These are phyloP conservation scores for Coptodon bakossiorum DNA, from an alignment of 2,113 vertebrate genomes.

Conservation along the genomic window DNA sequence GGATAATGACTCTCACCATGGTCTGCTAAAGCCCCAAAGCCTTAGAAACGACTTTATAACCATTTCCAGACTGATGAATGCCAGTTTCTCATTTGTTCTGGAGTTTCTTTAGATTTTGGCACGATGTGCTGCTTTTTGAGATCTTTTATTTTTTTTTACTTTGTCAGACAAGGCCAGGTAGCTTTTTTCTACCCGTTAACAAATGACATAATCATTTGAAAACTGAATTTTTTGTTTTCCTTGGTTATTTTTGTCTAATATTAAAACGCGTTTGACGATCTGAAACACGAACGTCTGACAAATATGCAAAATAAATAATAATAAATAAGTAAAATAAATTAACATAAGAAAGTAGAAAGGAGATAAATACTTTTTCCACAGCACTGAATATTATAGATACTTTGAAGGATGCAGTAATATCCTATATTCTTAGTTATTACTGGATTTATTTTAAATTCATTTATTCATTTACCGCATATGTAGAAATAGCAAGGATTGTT, in stretches of 20 bases:
- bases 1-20: not conserved
- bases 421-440: not conserved
- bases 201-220: not conserved
- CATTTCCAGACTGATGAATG: not conserved
- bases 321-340: not conserved
- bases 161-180: not conserved
- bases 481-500: not conserved
- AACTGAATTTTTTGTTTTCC: not conserved
- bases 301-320: not conserved
- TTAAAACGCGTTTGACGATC: not conserved
- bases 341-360: not conserved
- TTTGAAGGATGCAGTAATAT: not conserved
- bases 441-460: not conserved
- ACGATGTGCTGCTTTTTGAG: not conserved
- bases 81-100: not conserved
- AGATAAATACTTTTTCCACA: not conserved
- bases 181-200: not conserved
- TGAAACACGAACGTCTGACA: not conserved
- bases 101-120: not conserved
- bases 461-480: rapidly evolving
- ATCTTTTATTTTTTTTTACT: not conserved
- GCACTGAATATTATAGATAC: not conserved
- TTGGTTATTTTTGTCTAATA: not conserved
- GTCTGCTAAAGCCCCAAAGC: not conserved
- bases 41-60: not conserved